Conservation (phyloP, 2,113 vertebrate genomes). For the Ceratotherium simum region DNA sequence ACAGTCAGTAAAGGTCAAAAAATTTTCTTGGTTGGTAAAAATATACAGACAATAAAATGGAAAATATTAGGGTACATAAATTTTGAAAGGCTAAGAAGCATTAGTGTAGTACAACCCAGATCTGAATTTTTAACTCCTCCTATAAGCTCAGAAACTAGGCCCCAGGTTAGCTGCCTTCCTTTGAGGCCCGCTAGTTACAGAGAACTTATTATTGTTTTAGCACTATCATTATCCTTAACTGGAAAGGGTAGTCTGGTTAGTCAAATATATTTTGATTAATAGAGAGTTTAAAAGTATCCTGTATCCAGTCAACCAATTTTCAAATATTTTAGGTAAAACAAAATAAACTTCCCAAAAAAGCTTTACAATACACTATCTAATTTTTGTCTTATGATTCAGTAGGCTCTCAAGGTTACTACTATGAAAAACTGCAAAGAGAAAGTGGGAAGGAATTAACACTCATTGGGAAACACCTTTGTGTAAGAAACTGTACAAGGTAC, state of each 20-base stretch:
- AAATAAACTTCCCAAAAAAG: neutral
- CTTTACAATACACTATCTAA: neutral
- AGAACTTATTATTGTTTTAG: neutral
- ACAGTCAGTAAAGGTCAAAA: neutral
- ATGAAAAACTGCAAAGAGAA: neutral
- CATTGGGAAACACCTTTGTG: neutral
- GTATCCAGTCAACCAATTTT: neutral
- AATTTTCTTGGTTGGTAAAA: neutral
- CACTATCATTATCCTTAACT: neutral
- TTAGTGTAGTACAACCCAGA: neutral
- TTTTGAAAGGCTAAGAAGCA: conserved; percentile 26
- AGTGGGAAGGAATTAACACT: neutral
- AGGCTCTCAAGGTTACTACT: neutral
- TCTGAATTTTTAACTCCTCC: neutral
- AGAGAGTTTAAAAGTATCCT: conserved; percentile 9
- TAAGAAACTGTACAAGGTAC: neutral
- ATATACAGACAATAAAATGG: conserved; percentile 14
- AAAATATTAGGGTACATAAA: neutral
- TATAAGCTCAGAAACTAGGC: neutral
- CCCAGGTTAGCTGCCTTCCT: neutral
- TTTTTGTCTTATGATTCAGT: neutral
- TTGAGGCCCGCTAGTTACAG: neutral
- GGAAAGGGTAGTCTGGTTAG: neutral
- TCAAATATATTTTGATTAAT: neutral
- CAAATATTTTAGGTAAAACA: neutral